These are phyloP conservation scores for Cyrtodaria siliqua DNA, from an alignment of 2,888 invertebrate genomes.

Conservation along the genomic window DNA sequence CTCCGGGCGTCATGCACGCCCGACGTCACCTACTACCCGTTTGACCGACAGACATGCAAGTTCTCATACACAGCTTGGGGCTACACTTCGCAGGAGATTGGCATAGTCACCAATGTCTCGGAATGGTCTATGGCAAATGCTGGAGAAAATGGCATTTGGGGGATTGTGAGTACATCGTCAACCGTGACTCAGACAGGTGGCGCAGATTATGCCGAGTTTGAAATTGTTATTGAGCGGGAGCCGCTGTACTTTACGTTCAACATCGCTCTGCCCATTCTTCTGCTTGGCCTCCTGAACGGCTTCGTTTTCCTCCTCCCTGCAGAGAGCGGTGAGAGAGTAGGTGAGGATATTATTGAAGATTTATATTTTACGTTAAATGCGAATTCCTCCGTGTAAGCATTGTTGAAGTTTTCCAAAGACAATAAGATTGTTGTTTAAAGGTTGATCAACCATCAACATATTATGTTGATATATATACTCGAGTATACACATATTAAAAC, in stretches of 20 bases:
- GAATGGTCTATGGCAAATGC: slow-evolving; percentile 42
- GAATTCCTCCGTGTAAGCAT: too few relatives aligned
- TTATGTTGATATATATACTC: too few relatives aligned
- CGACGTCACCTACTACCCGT: slow-evolving; percentile 63
- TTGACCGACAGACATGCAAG: slow-evolving; percentile 53
- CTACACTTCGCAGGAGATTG: slow-evolving; percentile 40
- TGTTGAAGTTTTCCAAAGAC: too few relatives aligned
- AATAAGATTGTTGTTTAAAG: too few relatives aligned
- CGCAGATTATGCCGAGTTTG: slow-evolving; percentile 34
- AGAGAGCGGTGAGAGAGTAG: slow-evolving; percentile 58
- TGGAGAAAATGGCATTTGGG: slow-evolving; percentile 50
- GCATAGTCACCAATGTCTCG: slow-evolving; percentile 21
- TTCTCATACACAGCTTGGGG: slow-evolving; percentile 61
- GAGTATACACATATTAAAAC: too few relatives aligned
- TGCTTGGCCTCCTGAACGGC: slow-evolving; percentile 57
- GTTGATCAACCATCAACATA: too few relatives aligned
- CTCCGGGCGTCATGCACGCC: slow-evolving; percentile 53
- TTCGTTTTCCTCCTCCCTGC: slow-evolving; percentile 60
- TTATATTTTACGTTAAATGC: too few relatives aligned
- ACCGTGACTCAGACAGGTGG: slow-evolving; percentile 15
- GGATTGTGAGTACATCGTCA: slow-evolving; percentile 31
- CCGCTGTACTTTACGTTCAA: slow-evolving; percentile 60
- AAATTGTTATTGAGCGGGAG: slow-evolving; percentile 45
- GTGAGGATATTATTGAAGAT: slow-evolving; percentile 11
- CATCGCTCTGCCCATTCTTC: slow-evolving; percentile 50